Percentiles rank a stretch among this genome's conserved stretches.
phyloP scores from a whole-genome alignment of 2,113 vertebrate genomes.

The Xiphophorus hellerii region DNA sequence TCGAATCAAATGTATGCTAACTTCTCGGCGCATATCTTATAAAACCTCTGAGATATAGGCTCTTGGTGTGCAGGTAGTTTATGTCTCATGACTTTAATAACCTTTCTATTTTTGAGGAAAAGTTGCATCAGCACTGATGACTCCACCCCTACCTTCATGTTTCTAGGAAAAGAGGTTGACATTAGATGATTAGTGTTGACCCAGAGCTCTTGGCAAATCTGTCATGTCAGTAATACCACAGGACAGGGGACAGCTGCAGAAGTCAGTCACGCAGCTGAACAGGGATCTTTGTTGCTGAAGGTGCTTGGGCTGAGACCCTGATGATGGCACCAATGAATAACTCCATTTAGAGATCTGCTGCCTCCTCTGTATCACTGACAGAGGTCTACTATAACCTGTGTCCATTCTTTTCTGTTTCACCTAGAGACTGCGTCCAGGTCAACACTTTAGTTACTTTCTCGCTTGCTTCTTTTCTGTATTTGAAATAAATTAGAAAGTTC shows the following conservation, averaged over 20 bases:
- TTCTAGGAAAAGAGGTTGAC: background rate
- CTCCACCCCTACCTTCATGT: background rate
- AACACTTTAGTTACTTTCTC: background rate
- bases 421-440: background rate
- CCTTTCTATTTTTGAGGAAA: background rate
- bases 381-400: conserved; percentile 31
- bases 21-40: too few species aligned
- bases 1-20: too few species aligned
- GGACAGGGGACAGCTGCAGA: conserved; percentile 34
- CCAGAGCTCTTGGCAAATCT: conserved; percentile 2
- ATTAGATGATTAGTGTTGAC: conserved; percentile 8
- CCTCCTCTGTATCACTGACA: conserved; percentile 15
- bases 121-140: background rate
- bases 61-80: background rate
- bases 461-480: background rate
- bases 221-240: conserved; percentile 21
- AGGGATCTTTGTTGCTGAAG: conserved; percentile 51
- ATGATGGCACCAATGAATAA: conserved; percentile 57
- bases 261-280: conserved; percentile 47
- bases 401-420: conserved; percentile 5
- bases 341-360: conserved; percentile 52
- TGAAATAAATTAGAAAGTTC: background rate
- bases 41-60: too few species aligned
- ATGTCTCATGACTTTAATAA: background rate
- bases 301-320: conserved; percentile 44